Percentiles rank a stretch among this genome's conserved stretches.
Conservation (phyloP, 2,113 vertebrate species). For the Thomomys bottae region DNA sequence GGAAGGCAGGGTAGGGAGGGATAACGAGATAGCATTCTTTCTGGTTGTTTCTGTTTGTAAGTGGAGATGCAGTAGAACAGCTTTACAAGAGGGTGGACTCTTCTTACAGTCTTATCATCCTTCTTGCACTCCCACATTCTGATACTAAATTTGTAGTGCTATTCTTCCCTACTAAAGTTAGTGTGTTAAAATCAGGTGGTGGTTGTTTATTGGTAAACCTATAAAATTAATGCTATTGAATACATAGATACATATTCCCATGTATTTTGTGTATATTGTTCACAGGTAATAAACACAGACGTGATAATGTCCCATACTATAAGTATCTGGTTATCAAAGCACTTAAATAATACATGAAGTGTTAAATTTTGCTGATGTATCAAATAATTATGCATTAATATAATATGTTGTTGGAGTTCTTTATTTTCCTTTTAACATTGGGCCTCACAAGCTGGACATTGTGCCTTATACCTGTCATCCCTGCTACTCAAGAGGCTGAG, state of each 20-base stretch:
- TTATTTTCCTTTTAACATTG: conserved; percentile 17
- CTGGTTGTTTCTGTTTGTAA: conserved; percentile 43
- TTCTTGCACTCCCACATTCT: neutral
- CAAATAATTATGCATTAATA: conserved; percentile 48
- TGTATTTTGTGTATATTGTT: too few species aligned
- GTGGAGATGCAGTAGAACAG: neutral
- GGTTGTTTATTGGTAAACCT: conserved; percentile 45
- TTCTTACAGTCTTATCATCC: neutral
- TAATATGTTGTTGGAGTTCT: conserved; percentile 35
- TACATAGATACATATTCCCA: conserved; percentile 63
- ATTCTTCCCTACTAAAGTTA: conserved; percentile 32
- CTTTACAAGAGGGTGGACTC: neutral
- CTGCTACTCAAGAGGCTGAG: too few species aligned
- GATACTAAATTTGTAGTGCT: neutral
- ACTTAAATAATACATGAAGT: neutral
- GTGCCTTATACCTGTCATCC: too few species aligned
- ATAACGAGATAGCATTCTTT: neutral
- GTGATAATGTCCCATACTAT: conserved; percentile 64
- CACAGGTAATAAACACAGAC: conserved; percentile 32
- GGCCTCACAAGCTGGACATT: too few species aligned
- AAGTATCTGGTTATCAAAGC: neutral
- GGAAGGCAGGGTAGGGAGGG: too few species aligned
- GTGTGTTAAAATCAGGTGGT: conserved; percentile 58
- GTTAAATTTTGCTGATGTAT: conserved; percentile 20
- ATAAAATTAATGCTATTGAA: conserved; percentile 69